These are phyloP conservation scores for Coenonympha arcania DNA, from an alignment of 2,888 invertebrate species.

Conservation along the genomic window DNA sequence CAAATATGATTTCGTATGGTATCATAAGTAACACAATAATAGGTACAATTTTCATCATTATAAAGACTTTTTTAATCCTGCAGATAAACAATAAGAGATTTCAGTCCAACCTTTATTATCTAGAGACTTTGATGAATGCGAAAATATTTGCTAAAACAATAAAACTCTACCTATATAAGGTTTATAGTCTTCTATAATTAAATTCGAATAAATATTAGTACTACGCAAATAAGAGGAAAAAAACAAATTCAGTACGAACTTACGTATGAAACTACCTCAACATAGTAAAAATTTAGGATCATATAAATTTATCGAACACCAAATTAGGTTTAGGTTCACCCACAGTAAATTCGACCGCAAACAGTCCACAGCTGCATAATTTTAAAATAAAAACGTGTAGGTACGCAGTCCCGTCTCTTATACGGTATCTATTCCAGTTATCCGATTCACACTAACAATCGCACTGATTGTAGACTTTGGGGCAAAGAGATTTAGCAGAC, in stretches of 20 bases:
- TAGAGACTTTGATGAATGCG: too few species aligned
- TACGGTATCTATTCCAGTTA: constrained; percentile 53
- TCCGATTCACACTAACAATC: constrained; percentile 66
- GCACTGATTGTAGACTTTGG: constrained; percentile 35
- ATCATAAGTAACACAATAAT: too few species aligned
- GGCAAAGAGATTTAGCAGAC: background rate
- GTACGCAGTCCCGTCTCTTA: constrained; percentile 37
- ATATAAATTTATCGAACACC: constrained; percentile 22
- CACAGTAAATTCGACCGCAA: constrained; percentile 19
- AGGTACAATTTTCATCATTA: too few species aligned
- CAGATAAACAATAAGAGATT: too few species aligned
- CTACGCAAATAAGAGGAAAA: background rate
- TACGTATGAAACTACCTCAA: background rate
- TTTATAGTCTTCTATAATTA: too few species aligned
- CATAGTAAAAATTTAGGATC: constrained; percentile 18
- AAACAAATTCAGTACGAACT: too few species aligned
- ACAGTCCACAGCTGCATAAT: constrained; percentile 23
- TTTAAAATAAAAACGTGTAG: constrained; percentile 37
- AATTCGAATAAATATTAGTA: too few species aligned
- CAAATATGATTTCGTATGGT: too few species aligned
- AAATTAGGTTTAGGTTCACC: constrained; percentile 25
- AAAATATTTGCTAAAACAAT: too few species aligned
- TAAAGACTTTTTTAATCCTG: too few species aligned
- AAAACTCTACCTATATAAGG: too few species aligned
- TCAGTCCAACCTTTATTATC: too few species aligned